Base-by-base conservation (phyloP, 35 echinoderm and acorn worm species). In the Chiridota heheva region DNA sequence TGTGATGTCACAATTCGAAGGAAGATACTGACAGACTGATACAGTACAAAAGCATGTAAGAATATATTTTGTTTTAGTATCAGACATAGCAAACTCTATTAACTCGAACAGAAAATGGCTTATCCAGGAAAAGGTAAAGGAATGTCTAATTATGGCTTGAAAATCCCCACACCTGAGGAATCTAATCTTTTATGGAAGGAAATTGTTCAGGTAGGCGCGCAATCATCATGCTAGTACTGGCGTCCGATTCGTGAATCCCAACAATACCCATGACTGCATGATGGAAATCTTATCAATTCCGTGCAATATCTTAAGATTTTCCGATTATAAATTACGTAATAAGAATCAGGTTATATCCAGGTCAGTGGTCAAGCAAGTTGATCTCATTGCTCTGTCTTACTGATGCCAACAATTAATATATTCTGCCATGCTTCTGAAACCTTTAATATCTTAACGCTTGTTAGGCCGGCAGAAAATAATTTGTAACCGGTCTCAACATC, bases 61-160 rank as follows among this genome's bases (percentile, higher is more conserved):
- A n/a, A n/a, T n/a, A n/a, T n/a, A n/a, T n/a, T n/a, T n/a, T n/a
- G n/a, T n/a, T n/a, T n/a, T n/a, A n/a, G n/a, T n/a, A n/a, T n/a
- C n/a, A n/a, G n/a, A n/a, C n/a, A n/a, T n/a, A n/a, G n/a, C n/a
- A n/a, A n/a, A n/a, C n/a, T n/a, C n/a, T n/a, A n/a, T n/a, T 65
- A 30, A 65, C 32, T 65, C 39, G 32, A 56, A 30, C 3, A n/a
- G 38, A 34, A 34, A 81, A 61, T 75, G 68, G n/a, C 82, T 73
- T 91, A 91, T 46, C 81, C 81, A 29, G 82, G 82, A 6, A 76
- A 86, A 76, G 86, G 88, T 15, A 68, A 77, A 2, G 18, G 72
- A 5, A 91, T 97, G 94, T 91, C 94, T 32, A 91, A 97, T 44
- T 97, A 97, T 70, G 94, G 94, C 37, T 36, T 84, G 18, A 97